Evolutionary conservation across 2,888 invertebrate genomes (phyloP).

Genomic region (Parthenolecanium corni): DNA sequence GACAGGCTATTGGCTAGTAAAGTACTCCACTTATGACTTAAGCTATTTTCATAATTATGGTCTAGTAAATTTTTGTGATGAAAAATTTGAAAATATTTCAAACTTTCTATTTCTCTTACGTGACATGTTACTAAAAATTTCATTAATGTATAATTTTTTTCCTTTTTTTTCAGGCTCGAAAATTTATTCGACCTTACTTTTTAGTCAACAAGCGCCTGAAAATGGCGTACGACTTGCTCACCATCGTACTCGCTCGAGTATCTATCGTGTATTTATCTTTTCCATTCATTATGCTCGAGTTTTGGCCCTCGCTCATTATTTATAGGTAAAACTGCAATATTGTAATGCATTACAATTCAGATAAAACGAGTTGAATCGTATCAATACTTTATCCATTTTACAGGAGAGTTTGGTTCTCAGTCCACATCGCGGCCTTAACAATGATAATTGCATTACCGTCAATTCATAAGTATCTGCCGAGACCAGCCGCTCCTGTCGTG

Average conservation of each 20-base stretch:
- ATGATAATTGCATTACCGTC: constrained; percentile 38
- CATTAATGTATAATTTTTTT: neutral
- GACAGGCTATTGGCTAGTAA: too few species aligned
- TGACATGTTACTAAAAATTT: neutral
- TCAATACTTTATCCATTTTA: constrained; percentile 27
- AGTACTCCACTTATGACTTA: too few species aligned
- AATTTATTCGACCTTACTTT: constrained; percentile 68
- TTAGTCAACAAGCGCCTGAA: constrained; percentile 52
- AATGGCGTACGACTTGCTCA: constrained; percentile 67
- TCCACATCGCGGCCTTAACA: constrained; percentile 39
- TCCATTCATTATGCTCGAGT: constrained; percentile 81
- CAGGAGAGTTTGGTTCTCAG: constrained; percentile 41
- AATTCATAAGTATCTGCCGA: neutral
- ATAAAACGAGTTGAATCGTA: neutral
- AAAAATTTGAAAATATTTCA: too few species aligned
- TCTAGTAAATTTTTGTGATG: too few species aligned
- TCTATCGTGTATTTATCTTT: constrained; percentile 82
- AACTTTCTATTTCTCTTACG: too few species aligned
- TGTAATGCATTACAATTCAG: neutral
- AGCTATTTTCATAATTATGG: too few species aligned
- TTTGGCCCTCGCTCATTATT: constrained; percentile 60
- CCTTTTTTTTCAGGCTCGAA: constrained; percentile 52
- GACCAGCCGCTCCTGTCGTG: neutral
- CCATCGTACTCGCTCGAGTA: constrained; percentile 69
- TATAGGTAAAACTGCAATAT: constrained; percentile 70